phyloP scores from a whole-genome alignment of 2,113 vertebrate species.

The Eulemur rufifrons region DNA sequence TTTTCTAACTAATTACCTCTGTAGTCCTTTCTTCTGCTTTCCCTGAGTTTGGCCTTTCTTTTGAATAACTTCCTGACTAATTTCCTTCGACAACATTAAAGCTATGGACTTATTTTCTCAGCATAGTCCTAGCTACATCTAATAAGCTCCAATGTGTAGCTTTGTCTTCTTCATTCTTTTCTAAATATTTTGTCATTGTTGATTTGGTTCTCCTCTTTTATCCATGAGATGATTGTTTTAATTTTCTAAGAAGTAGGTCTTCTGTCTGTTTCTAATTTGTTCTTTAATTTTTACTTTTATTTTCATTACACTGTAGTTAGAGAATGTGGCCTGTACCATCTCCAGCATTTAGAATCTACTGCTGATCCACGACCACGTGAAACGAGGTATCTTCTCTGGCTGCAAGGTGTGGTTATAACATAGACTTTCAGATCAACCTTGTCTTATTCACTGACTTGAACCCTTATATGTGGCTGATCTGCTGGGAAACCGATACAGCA shows the following conservation, averaged over 20 bases:
- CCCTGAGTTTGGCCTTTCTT: neutral
- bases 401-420: fast-evolving
- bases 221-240: neutral
- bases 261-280: neutral
- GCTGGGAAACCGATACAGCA: no score
- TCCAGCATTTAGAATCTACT: neutral
- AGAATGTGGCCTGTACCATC: no score
- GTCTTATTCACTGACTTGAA: neutral
- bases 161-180: neutral
- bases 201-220: neutral
- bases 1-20: neutral
- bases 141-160: neutral
- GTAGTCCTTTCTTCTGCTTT: neutral
- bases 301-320: neutral
- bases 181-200: neutral
- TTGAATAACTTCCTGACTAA: neutral
- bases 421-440: neutral
- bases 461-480: no score
- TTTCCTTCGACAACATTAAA: neutral
- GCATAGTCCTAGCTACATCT: neutral
- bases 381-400: neutral
- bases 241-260: neutral
- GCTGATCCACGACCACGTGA: fast-evolving
- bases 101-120: neutral
- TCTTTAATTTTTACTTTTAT: neutral